Evolutionary conservation across 2,888 invertebrate genomes (phyloP).

Genomic region (Hypsopygia costalis): DNA sequence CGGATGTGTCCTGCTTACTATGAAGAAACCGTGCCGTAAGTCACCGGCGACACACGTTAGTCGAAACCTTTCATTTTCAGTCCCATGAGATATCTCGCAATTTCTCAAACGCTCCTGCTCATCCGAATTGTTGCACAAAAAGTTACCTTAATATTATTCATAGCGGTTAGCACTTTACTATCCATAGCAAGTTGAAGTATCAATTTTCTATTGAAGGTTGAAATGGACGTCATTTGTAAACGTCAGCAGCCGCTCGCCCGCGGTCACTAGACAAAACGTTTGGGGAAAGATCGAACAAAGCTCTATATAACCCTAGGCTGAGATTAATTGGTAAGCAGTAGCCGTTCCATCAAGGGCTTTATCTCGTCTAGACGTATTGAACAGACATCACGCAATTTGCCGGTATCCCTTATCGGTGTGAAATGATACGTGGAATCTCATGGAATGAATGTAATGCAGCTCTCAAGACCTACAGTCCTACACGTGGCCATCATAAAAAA

Average conservation of each 20-base stretch:
- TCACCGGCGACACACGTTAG: too few relatives aligned
- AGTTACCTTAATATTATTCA: too few relatives aligned
- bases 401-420: not conserved
- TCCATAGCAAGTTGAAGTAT: too few relatives aligned
- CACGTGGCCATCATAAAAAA: not conserved
- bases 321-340: conserved; percentile 25
- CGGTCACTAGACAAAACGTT: conserved; percentile 5
- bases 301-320: conserved; percentile 8
- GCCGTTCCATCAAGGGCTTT: conserved; percentile 28
- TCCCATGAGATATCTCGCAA: too few relatives aligned
- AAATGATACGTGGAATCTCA: not conserved
- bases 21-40: too few relatives aligned
- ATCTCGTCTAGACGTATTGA: conserved; percentile 36
- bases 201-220: conserved; percentile 14
- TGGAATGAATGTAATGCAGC: too few relatives aligned
- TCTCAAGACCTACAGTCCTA: too few relatives aligned
- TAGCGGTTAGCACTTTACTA: too few relatives aligned
- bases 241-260: conserved; percentile 14
- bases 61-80: too few relatives aligned
- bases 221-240: conserved; percentile 16
- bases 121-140: too few relatives aligned
- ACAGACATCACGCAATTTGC: conserved; percentile 5
- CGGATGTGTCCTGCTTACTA: too few relatives aligned
- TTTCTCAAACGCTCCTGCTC: too few relatives aligned
- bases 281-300: conserved; percentile 17